Evolutionary conservation across 2,113 vertebrate species (phyloP).

Genomic region (Cryptomyrus ogoouensis): DNA sequence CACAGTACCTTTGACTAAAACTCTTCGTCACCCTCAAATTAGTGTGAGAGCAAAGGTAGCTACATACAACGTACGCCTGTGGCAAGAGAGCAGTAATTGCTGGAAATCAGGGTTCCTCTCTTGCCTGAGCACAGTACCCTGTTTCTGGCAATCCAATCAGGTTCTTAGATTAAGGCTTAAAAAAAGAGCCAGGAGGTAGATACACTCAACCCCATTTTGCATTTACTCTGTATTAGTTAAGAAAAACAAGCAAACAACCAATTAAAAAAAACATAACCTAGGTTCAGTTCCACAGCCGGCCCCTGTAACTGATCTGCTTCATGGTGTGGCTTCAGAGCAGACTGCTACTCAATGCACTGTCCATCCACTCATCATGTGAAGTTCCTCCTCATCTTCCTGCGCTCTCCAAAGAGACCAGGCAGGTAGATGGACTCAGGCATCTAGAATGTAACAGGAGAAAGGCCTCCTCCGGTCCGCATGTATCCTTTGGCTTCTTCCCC

Average conservation of each 20-base stretch:
- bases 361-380: not conserved
- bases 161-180: slow-evolving; percentile 28
- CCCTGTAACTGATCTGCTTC: not conserved
- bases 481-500: not conserved
- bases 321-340: not conserved
- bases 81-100: slow-evolving; percentile 12
- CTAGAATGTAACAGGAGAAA: not conserved
- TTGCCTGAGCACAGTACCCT: not conserved
- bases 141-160: slow-evolving; percentile 12
- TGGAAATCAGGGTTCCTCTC: not conserved
- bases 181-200: slow-evolving; percentile 59
- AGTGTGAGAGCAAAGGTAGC: not conserved
- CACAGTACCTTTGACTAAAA: slow-evolving; percentile 37
- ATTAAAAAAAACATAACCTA: slow-evolving; percentile 10
- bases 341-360: slow-evolving; percentile 8
- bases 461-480: not conserved
- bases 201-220: slow-evolving; percentile 50
- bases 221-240: slow-evolving; percentile 20
- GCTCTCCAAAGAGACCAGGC: not conserved
- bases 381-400: not conserved
- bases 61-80: not conserved
- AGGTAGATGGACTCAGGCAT: slow-evolving; percentile 5
- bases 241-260: slow-evolving; percentile 8
- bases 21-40: not conserved
- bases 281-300: slow-evolving; percentile 20